Evolutionary conservation across 2,797 vertebrate genomes (phyloP).

Genomic region (Lagorchestes hirsutus): DNA sequence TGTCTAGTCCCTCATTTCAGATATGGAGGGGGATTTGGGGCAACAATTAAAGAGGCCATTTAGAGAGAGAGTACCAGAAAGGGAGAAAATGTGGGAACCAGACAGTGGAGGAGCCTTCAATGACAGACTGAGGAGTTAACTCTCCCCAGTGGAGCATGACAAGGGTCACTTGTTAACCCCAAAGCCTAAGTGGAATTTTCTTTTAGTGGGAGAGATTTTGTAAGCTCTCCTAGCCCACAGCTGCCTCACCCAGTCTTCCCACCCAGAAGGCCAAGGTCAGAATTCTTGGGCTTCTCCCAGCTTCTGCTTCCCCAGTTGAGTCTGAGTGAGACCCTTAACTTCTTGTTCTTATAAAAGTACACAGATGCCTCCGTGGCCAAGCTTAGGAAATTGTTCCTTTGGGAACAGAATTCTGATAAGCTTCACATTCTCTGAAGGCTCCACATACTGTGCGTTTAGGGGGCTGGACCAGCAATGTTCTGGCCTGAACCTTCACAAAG

Average conservation of each 20-base stretch:
- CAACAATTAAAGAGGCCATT: neutral
- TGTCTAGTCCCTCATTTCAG: neutral
- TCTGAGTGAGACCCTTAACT: neutral
- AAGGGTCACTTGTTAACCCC: neutral
- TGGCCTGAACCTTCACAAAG: neutral
- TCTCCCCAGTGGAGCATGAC: neutral
- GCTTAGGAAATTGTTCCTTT: neutral
- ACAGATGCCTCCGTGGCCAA: neutral
- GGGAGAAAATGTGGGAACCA: neutral
- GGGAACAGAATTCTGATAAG: neutral
- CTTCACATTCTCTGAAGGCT: neutral
- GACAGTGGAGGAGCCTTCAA: neutral
- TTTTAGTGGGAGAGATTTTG: neutral
- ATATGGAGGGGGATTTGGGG: neutral
- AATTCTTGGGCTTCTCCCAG: slow-evolving; percentile 10
- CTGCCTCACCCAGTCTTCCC: neutral
- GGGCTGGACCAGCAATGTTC: neutral
- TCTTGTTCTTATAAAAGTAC: neutral
- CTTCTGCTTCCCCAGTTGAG: neutral
- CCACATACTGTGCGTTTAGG: neutral
- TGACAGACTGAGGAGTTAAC: neutral
- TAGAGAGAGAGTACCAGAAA: neutral
- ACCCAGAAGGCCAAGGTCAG: neutral
- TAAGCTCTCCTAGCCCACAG: neutral
- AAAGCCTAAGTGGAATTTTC: neutral